A percentile compares a stretch with the other conserved stretches of the same genome.
These are phyloP conservation scores for Potorous gilbertii DNA, from an alignment of 2,797 vertebrate species.

Conservation along the genomic window DNA sequence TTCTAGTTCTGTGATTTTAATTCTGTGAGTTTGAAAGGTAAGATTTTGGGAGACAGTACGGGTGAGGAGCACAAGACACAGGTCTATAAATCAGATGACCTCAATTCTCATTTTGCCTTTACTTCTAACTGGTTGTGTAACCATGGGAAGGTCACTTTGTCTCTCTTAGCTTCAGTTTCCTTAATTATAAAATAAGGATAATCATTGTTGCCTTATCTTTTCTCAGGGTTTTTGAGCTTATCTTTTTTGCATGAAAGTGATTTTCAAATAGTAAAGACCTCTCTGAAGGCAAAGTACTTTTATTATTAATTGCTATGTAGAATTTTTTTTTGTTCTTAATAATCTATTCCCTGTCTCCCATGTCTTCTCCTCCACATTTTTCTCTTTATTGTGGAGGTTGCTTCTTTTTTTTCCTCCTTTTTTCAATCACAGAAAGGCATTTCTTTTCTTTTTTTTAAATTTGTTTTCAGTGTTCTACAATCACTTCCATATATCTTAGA, in stretches of 20 bases:
- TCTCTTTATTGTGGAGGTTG: neutral
- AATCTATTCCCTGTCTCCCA: neutral
- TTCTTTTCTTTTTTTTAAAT: neutral
- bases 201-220: neutral
- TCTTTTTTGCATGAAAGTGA: neutral
- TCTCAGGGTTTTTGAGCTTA: neutral
- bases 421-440: neutral
- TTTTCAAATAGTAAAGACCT: neutral
- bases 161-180: neutral
- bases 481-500: no score
- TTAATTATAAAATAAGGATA: neutral
- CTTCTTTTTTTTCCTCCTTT: neutral
- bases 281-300: neutral
- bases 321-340: neutral
- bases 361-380: neutral
- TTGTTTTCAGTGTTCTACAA: no score
- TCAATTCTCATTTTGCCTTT: neutral
- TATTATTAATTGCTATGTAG: neutral
- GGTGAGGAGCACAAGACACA: neutral
- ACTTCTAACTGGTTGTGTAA: neutral
- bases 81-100: neutral
- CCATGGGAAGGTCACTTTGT: neutral
- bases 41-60: neutral
- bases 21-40: neutral
- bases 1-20: neutral